phyloP scores from a whole-genome alignment of 2,797 vertebrate genomes.

The Somateria mollissima region DNA sequence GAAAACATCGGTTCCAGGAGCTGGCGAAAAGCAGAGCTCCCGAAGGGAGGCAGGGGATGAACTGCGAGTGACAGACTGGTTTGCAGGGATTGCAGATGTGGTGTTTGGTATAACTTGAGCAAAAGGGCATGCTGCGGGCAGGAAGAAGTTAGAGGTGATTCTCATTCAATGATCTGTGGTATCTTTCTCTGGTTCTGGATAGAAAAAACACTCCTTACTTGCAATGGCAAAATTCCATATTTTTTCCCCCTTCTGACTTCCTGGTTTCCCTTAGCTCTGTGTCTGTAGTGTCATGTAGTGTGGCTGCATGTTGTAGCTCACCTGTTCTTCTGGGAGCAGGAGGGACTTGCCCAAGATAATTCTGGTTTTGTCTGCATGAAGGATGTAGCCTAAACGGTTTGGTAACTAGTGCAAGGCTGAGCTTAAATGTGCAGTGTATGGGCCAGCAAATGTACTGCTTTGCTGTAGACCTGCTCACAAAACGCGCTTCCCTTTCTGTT shows the following conservation, averaged over 20 bases:
- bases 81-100: not conserved
- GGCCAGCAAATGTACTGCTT: not conserved
- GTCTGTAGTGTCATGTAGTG: not conserved
- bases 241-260: not conserved
- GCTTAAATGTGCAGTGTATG: not conserved
- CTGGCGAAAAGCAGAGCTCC: not conserved
- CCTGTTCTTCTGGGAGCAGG: not conserved
- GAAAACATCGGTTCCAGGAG: not conserved
- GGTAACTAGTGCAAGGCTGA: accelerated
- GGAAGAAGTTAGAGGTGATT: not conserved
- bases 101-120: not conserved
- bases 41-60: not conserved
- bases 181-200: not conserved
- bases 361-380: not conserved
- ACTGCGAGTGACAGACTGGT: not conserved
- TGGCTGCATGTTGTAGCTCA: not conserved
- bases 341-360: not conserved
- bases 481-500: accelerated
- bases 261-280: not conserved
- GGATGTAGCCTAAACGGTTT: not conserved
- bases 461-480: not conserved
- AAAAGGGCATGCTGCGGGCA: not conserved
- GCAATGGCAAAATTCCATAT: not conserved
- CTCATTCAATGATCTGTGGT: accelerated
- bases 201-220: not conserved